Base-by-base conservation (phyloP, 2,888 invertebrate species). In the Chrysolina americana region DNA sequence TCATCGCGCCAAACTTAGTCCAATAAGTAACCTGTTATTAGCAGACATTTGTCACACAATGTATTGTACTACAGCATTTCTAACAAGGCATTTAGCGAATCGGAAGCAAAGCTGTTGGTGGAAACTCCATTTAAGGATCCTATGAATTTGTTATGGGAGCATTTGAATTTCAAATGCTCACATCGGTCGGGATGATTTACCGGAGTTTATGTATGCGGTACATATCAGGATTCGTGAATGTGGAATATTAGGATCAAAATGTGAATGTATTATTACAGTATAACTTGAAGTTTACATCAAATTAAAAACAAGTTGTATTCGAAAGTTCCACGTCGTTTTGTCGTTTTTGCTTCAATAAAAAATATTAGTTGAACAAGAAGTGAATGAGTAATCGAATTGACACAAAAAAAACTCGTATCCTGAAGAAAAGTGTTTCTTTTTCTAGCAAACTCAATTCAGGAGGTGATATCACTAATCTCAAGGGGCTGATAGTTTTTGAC, bases 121-220 rank as follows among this genome's bases (percentile, higher is more conserved):
- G 53, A 53, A 53, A 53, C 53, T 53, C 53, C 9, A 53, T 53
- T 53, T 53, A 53, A 9, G 53, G 19, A 11, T 21, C 9, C 13
- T 19, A 21, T 53, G 53, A 53, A 53, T 53, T 53, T 19, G 53
- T 53, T 21, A 53, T 21, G 48, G 17, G 4, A 53, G 13, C 53
- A 53, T 53, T 53, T 53, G 53, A 53, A 53, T 53, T 53, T 53
- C 21, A 53, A 21, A 53, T 53, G 11, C 53, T 11, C 0, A 53
- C 53, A 53, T 53, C 11, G 21, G 53, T 53, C 6, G 19, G 10
- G 11, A 53, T 53, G 21, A 53, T 53, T 53, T 9, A 53, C 53
- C 21, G 53, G 21, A 21, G 17, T 53, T 53, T 21, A 13, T 11
- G 21, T 8, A 36, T 36, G 36, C 36, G 36, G 36, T 36, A 19